phyloP scores from a whole-genome alignment of 1,140 invertebrate genomes.

The Drosophila tsacasi region DNA sequence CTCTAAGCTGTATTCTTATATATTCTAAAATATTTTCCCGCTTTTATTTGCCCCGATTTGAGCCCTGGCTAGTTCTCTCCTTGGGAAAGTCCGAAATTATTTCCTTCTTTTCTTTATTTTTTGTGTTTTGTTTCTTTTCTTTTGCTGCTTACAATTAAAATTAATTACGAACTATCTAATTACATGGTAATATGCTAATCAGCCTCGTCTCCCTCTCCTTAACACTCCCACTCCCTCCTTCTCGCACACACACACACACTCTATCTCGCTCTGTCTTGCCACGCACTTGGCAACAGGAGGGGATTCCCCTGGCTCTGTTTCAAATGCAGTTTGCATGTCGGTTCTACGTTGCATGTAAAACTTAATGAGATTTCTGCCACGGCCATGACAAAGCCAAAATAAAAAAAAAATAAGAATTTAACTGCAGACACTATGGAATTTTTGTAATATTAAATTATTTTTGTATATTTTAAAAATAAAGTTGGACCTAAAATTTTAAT shows the following conservation, averaged over 20 bases:
- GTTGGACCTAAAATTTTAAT: background rate
- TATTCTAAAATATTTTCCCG: background rate
- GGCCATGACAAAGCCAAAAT: slow-evolving; percentile 54
- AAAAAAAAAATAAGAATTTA: slow-evolving; percentile 5
- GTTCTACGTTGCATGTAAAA: slow-evolving; percentile 59
- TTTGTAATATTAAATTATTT: background rate
- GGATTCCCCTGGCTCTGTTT: background rate
- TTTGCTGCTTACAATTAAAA: slow-evolving; percentile 65
- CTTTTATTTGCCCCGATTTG: background rate
- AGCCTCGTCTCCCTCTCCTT: slow-evolving; percentile 36
- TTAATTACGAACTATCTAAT: slow-evolving; percentile 77
- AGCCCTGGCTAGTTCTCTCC: slow-evolving; percentile 1
- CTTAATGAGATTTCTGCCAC: slow-evolving; percentile 62
- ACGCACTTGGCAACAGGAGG: slow-evolving; percentile 58
- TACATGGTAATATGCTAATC: slow-evolving; percentile 75
- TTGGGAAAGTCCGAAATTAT: slow-evolving; percentile 59
- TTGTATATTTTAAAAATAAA: no score
- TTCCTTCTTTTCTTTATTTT: slow-evolving; percentile 3
- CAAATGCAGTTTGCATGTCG: slow-evolving; percentile 60
- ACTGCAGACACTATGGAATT: slow-evolving; percentile 2
- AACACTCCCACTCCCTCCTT: slow-evolving; percentile 3
- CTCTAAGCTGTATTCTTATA: background rate
- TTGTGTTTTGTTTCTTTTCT: slow-evolving; percentile 17
- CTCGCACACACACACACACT: background rate
- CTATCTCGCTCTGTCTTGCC: slow-evolving; percentile 36